Evolutionary conservation across 2,888 invertebrate genomes (phyloP), one percentile per base, ranked within the genome.

Genomic region (Drosophila anomelani): DNA sequence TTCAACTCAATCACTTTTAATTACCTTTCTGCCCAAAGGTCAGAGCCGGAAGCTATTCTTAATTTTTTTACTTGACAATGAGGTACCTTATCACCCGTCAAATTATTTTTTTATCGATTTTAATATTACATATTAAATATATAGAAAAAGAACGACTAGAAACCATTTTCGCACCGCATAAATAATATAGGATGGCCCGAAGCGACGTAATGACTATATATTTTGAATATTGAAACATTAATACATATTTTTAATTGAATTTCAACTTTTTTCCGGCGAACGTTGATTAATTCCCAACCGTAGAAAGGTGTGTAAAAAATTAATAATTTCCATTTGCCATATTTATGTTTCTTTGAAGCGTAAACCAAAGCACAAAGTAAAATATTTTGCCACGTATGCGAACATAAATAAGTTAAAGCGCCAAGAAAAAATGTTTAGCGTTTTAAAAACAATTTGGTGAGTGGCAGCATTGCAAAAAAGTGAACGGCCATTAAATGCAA

Each of bases 381-480:
- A 86, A 77, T 70, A 75, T 80, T 78, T 74, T 49, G 51, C 57
- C 41, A 38, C 43, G 59, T 59, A 23, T 41, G 41, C 60, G 34
- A 53, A 71, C 75, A 78, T 83, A 88, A 79, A 88, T 76, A 77
- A 74, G 58, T 66, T 78, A 64, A 70, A 74, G 76, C 77, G 82
- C 46, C 17, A 56, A 75, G 57, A 75, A 74, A 71, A 70, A 79
- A 73, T 17, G 15, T 53, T 57, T 79, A 77, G 76, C 70, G 57
- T 73, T 79, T 86, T 77, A 84, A 86, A 81, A 88, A 88, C 78
- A 88, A 84, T 79, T 86, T 81, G 63, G 67, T 55, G 60, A 79
- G 72, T 72, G 68, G 51, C 34, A 20, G 9, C 56, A 57, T 59
- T 26, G 39, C 38, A 38, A 63, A 74, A 85, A 72, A 75, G 62